Evolutionary conservation across 2,888 invertebrate species (phyloP).

Genomic region (Tenthredo livida): DNA sequence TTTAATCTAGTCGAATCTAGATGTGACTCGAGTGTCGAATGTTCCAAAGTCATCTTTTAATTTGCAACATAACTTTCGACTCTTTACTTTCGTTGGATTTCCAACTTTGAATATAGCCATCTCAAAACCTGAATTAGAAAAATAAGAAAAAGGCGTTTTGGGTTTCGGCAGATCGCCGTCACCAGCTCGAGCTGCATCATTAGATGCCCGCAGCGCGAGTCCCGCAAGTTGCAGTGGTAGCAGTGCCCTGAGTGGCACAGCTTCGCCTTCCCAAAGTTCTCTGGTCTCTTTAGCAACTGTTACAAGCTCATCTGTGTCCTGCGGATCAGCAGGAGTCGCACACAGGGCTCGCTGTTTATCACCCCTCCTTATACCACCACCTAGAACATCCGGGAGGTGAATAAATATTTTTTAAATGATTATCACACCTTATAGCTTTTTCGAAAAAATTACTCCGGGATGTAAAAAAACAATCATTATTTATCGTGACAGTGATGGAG

Average conservation of each 20-base stretch:
- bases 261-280: constrained; percentile 87
- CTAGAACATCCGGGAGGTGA: constrained; percentile 78
- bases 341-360: constrained; percentile 84
- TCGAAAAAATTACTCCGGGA: constrained; percentile 56
- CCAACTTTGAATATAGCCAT: not conserved
- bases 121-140: not conserved
- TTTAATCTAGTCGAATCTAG: too few species aligned
- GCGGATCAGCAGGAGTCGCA: constrained; percentile 64
- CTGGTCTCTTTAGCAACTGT: constrained; percentile 82
- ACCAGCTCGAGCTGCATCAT: constrained; percentile 88
- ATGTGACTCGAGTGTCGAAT: too few species aligned
- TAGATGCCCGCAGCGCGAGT: constrained; percentile 86
- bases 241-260: constrained; percentile 76
- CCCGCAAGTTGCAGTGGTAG: constrained; percentile 78
- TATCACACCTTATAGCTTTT: not conserved
- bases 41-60: not conserved
- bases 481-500: constrained; percentile 69
- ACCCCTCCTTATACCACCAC: constrained; percentile 88
- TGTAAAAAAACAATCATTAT: constrained; percentile 71
- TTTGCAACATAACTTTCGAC: not conserved
- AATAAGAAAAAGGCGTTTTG: not conserved
- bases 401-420: constrained; percentile 22
- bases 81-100: not conserved
- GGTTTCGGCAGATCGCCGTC: constrained; percentile 83
- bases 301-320: constrained; percentile 75